Percentiles rank a stretch among this genome's conserved stretches.
Conservation (phyloP, 1,140 invertebrate genomes). For the Hyles euphorbiae region DNA sequence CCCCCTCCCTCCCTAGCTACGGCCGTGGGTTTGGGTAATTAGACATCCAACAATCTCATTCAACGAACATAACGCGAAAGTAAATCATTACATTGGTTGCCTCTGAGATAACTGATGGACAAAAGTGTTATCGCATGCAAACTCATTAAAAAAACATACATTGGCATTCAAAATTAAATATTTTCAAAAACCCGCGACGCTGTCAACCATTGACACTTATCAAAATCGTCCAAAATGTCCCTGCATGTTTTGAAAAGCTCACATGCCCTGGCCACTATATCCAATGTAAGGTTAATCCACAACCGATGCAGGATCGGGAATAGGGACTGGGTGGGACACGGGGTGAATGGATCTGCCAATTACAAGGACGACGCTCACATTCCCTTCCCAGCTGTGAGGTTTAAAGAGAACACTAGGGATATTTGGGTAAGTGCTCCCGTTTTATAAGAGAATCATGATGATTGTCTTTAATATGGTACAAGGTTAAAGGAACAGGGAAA, state of each 20-base stretch:
- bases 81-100: too few relatives aligned
- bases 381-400: constrained; percentile 93
- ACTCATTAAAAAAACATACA: too few relatives aligned
- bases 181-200: too few relatives aligned
- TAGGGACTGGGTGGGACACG: constrained; percentile 94
- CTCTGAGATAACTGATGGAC: too few relatives aligned
- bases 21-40: too few relatives aligned
- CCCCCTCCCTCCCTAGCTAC: too few relatives aligned
- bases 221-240: constrained; percentile 18
- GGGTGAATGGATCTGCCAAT: constrained; percentile 84
- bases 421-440: constrained; percentile 63
- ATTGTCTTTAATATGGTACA: neutral
- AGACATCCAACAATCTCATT: too few relatives aligned
- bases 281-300: constrained; percentile 28
- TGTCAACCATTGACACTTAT: neutral
- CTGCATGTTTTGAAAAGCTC: constrained; percentile 18
- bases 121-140: too few relatives aligned
- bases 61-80: too few relatives aligned
- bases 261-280: constrained; percentile 8
- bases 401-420: constrained; percentile 80
- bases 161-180: too few relatives aligned
- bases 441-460: neutral
- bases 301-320: constrained; percentile 79
- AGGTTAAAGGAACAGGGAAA: too few relatives aligned
- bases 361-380: constrained; percentile 88